Base-by-base conservation (phyloP, 2,113 vertebrate species). In the Chamaetylas fuelleborni region DNA sequence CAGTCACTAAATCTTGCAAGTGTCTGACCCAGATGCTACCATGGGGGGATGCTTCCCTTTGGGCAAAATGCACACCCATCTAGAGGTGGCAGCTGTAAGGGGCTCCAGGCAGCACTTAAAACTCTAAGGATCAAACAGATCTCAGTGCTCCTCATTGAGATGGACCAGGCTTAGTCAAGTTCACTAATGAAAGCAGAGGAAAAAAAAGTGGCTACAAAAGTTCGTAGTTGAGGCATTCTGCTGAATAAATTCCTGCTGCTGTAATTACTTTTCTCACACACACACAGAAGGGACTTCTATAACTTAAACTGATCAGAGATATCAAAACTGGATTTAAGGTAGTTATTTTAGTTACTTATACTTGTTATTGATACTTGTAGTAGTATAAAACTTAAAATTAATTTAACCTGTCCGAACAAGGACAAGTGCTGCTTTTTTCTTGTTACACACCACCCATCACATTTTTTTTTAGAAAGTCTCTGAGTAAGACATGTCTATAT, bases 111-210 rank as follows among this genome's bases (percentile, higher is more conserved):
- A 91, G n/a, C 61, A 36, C 57, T 12, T 56, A 16, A 56, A 74
- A 71, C 22, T 22, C n/a, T 19, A 54, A 45, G 57, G 61, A 78
- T 58, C 56, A 92, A 81, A 40, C 2, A 38, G 13, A 56, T 70
- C 56, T 25, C 2, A 2, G 36, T 6, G 7, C 5, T 83, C 50
- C 26, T 50, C 77, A 86, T 1, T 0, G 2, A 20, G 16, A 74
- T 12, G 33, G 33, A 92, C 33, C 20, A 67, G 31, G 18, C 26
- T 84, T 40, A 43, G 43, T 42, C 17, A 51, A 5, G 25, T 78
- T 86, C 28, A 82, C 24, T 22, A 40, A 65, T 9, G 4, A 84
- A 6, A 24, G 7, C 3, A 26, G 7, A 25, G 3, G 2, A 1
- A 4, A 54, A 70, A 60, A 29, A 38, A 57, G 9, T 2, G 9